phyloP scores from a whole-genome alignment of 2,797 vertebrate species.

The Chloroceryle amazona region DNA sequence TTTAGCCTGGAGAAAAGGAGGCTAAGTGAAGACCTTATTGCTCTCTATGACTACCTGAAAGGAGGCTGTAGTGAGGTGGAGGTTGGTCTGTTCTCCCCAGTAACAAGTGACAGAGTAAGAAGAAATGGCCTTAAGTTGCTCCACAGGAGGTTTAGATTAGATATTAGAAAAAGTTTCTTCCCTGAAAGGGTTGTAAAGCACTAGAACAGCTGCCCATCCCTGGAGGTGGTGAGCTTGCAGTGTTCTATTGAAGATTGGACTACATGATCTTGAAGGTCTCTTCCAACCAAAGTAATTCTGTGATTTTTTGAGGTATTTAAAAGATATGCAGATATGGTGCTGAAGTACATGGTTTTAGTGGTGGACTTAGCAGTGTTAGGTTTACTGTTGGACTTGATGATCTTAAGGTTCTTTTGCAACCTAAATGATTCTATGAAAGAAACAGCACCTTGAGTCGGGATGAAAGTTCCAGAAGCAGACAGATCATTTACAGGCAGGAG shows the following conservation, averaged over 20 bases:
- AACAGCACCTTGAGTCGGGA: fast-evolving
- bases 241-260: too few relatives aligned
- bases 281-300: too few relatives aligned
- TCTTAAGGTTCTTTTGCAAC: background rate
- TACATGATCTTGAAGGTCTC: too few relatives aligned
- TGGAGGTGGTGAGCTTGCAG: background rate
- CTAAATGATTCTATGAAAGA: background rate
- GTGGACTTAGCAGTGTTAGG: background rate
- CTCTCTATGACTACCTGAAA: background rate
- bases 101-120: background rate
- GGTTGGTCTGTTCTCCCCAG: background rate
- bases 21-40: fast-evolving
- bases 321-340: background rate
- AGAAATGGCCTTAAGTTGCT: fast-evolving
- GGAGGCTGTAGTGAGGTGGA: background rate
- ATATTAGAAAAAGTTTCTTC: background rate
- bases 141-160: background rate
- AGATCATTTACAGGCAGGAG: background rate
- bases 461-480: background rate
- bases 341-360: background rate
- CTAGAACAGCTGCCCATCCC: background rate
- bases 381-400: background rate
- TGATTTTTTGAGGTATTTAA: background rate
- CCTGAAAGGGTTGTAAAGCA: background rate
- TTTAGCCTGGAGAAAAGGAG: background rate